Base-by-base conservation (phyloP, 1,140 invertebrate genomes). In the Triops longicaudatus region DNA sequence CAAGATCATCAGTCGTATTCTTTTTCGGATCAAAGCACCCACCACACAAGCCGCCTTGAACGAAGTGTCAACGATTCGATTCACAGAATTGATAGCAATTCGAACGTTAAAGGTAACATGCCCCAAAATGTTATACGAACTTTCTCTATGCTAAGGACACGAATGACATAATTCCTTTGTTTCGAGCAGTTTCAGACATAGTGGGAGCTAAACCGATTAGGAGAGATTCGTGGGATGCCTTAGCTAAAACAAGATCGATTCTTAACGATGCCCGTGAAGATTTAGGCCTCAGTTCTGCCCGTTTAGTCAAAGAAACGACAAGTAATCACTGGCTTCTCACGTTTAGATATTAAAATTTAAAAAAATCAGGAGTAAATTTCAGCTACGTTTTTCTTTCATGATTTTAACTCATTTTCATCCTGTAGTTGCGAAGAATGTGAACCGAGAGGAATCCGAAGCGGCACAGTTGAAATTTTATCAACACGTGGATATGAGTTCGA, bases 151-250 rank as follows among this genome's bases (percentile, higher is more conserved):
- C n/a, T 42, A 27, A 74, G 12, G 11, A 71, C 26, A 22, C 26
- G 10, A 9, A 79, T 31, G 43, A 73, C 43, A 27, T 76, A 73
- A 43, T 79, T 79, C 26, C 22, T 75, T 79, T 71, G 74, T 73
- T 79, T 76, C 79, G n/a, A 82, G 50, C 80, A 83, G 88, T 91
- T 6, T 90, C 89, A 3, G 88, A 90, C n/a, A 86, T 89, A 80
- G 88, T 81, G 10, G 84, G 90, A 80, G 85, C 87, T 1, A 86
- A 88, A 28, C 84, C 86, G 10, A 83, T 87, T 0, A 86, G 91
- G 79, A 86, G 90, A 76, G 91, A 93, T 81, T 92, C 91, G 10
- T 93, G 91, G 91, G 92, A 93, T 82, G 89, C 90, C 0, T 89
- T 92, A 27, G 89, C 91, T n/a, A 92, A 92, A 84, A 92, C 91